Evolutionary conservation across 2,888 invertebrate genomes (phyloP), one percentile per base, ranked within the genome.

Genomic region (Psococerastis gibbosa): DNA sequence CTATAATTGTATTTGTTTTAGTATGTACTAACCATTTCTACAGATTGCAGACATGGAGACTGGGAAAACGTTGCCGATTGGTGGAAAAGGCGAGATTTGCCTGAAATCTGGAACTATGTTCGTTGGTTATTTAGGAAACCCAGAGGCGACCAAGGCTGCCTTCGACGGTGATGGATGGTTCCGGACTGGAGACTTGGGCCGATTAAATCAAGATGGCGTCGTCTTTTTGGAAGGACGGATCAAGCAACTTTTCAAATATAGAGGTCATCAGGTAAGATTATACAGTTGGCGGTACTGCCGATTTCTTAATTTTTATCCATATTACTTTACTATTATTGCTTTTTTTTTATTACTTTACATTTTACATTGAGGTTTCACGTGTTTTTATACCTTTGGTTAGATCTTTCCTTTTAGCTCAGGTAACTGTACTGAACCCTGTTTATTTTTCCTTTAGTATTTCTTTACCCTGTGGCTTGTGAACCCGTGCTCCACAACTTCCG

Each of bases 81-180:
- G 38, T 5, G 38, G 20, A 38, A 38, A 3, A 13, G 38, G 38
- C 9, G 38, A 38, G 18, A 17, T 38, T 20, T 11, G 22, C 20
- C 3, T 38, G 6, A 18, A 5, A 13, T 38, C 18, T 5, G 17
- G 13, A 11, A 6, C 16, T 4, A 3, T 6, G 17, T 20, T 38
- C 13, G n/a, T 5, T 9, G 18, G 20, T 4, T 38, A 38, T 38
- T 13, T 38, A 5, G 22, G 22, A 18, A 38, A 38, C 11, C 20
- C 17, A 38, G 38, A 38, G 11, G 38, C 38, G 15, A 38, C 38
- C 6, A 6, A 9, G 9, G 38, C 15, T 18, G 38, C 18, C 9
- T 16, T 38, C 9, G 38, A 38, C 38, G 38, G 20, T 6, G 38
- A 38, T 13, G 38, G 38, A 6, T 38, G 38, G 38, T 5, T 38